phyloP scores from a whole-genome alignment of 1,140 invertebrate genomes.

The Phthorimaea operculella region DNA sequence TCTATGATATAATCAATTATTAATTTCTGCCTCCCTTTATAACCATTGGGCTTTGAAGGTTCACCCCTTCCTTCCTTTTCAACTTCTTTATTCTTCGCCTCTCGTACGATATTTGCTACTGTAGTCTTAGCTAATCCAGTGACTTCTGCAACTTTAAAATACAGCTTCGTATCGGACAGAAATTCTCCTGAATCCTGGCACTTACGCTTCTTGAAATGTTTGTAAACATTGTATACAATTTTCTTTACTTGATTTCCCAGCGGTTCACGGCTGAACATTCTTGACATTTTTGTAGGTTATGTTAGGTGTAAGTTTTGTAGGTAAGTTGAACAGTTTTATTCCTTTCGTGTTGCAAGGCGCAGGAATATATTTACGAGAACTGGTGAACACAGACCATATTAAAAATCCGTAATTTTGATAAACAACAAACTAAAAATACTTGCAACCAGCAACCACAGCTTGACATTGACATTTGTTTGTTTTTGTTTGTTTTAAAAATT shows the following conservation, averaged over 20 bases:
- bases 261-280: too few relatives aligned
- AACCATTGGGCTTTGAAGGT: background rate
- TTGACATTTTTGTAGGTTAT: too few relatives aligned
- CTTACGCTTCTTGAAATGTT: background rate
- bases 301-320: too few relatives aligned
- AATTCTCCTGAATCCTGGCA: background rate
- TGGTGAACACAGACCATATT: too few relatives aligned
- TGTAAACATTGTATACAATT: background rate
- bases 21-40: background rate
- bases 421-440: too few relatives aligned
- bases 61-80: background rate
- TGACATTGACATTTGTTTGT: too few relatives aligned
- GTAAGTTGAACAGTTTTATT: too few relatives aligned
- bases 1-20: background rate
- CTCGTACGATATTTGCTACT: background rate
- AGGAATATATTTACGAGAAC: too few relatives aligned
- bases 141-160: background rate
- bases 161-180: background rate
- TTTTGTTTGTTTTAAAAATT: too few relatives aligned
- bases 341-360: too few relatives aligned
- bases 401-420: too few relatives aligned
- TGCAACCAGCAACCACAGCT: too few relatives aligned
- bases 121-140: background rate
- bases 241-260: background rate
- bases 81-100: background rate